Percentiles rank a stretch among this genome's conserved stretches.
phyloP scores from a whole-genome alignment of 2,888 invertebrate genomes.

The Amitus sp. region DNA sequence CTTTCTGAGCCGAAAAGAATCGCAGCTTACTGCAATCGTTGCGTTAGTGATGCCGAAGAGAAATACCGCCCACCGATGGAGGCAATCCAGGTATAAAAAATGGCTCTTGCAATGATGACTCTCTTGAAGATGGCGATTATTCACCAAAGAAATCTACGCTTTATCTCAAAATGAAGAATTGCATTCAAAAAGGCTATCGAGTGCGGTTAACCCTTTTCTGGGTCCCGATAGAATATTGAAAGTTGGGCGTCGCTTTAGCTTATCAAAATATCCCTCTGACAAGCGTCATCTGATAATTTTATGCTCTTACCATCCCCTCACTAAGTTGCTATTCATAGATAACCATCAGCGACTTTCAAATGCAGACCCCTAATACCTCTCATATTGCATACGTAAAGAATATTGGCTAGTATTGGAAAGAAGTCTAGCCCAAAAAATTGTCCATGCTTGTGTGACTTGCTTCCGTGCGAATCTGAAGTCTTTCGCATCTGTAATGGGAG shows the following conservation, averaged over 20 bases:
- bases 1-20: no score
- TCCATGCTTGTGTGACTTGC: conserved; percentile 36
- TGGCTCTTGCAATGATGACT: no score
- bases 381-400: conserved; percentile 8
- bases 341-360: conserved; percentile 17
- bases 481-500: conserved; percentile 44
- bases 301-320: conserved; percentile 1
- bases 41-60: no score
- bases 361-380: conserved; percentile 13
- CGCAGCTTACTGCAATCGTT: no score
- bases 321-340: conserved; percentile 11
- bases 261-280: conserved; percentile 16
- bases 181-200: conserved; percentile 2
- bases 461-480: conserved; percentile 26
- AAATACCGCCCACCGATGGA: no score
- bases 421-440: conserved; percentile 3
- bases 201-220: conserved; percentile 39
- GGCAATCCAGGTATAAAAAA: no score
- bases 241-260: conserved; percentile 33
- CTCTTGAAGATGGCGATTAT: background rate
- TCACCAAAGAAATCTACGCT: background rate
- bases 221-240: conserved; percentile 36
- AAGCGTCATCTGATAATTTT: conserved; percentile 16
- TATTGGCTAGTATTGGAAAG: conserved; percentile 24
- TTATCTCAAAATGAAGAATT: background rate